Base-by-base conservation (phyloP, 2,888 invertebrate genomes). In the Eudemis profundana region DNA sequence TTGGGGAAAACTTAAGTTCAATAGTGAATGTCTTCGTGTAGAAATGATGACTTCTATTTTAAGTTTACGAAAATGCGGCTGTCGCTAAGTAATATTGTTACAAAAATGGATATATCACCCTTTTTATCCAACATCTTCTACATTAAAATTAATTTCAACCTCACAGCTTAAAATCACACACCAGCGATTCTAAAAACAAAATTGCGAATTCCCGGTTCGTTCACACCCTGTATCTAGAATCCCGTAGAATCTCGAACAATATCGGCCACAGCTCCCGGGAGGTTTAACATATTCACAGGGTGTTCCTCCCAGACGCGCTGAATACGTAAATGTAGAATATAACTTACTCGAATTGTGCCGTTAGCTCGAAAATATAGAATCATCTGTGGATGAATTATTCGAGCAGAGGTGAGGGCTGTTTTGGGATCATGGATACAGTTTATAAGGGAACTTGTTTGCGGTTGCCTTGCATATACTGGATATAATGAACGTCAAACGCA, bases 241-340 rank as follows among this genome's bases (percentile, higher is more conserved):
- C 53, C 61, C 29, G 61, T 49, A 56, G 61, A 61, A 66, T 54
- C 61, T 56, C 42, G 29, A 61, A 66, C 66, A 66, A 61, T 61
- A 61, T 50, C 61, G 56, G 40, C 53, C 61, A 50, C 61, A 29
- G 56, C 54, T 47, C 66, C 53, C 61, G n/a, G 4, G 66, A 61
- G 66, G 51, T 66, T 56, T 66, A 66, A 66, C 66, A 66, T 66
- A 66, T 66, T 66, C 66, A 61, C 66, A 56, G 66, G 59, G 54
- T 61, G 66, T 66, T 66, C 54, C 47, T 5, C 29, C 33, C 61
- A 54, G 49, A 17, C 61, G 61, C 47, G 29, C 47, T 40, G 66
- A 66, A 66, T 66, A 66, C 61, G 59, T 40, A 66, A 66, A 61
- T 50, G 54, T 61, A 36, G 54, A 54, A 56, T 61, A 53, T 64